Percentiles rank a stretch among this genome's conserved stretches.
Evolutionary conservation across 2,113 vertebrate species (phyloP).

Genomic region (Hepsetus odoe): DNA sequence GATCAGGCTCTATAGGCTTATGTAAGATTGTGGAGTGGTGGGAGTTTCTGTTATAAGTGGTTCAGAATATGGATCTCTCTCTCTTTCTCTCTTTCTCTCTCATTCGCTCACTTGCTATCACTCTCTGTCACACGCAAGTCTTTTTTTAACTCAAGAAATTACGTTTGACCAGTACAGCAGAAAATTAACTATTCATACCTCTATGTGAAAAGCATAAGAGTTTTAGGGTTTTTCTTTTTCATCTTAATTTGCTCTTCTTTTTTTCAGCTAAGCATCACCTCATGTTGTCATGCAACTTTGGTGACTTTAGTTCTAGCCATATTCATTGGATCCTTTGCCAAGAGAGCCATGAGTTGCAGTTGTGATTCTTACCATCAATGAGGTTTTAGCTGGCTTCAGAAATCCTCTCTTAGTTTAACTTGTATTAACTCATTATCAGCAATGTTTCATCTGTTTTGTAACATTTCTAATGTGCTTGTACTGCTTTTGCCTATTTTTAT

Average conservation of each 20-base stretch:
- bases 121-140: conserved; percentile 5
- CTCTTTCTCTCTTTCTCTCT: conserved; percentile 13
- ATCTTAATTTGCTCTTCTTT: background rate
- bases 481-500: conserved; percentile 42
- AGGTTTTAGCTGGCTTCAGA: background rate
- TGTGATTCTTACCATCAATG: no score
- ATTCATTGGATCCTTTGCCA: background rate
- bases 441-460: conserved; percentile 17
- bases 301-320: no score
- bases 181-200: conserved; percentile 5
- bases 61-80: conserved; percentile 10
- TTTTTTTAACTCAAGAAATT: conserved; percentile 4
- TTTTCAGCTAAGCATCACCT: background rate
- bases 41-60: conserved; percentile 27
- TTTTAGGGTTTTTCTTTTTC: background rate
- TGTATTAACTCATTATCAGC: background rate
- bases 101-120: background rate
- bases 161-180: background rate
- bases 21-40: conserved; percentile 32
- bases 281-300: background rate
- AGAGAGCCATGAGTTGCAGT: background rate
- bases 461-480: conserved; percentile 11
- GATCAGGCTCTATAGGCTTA: conserved; percentile 39
- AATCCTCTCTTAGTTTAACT: background rate
- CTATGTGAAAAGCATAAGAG: background rate